Conservation (phyloP, 1,140 invertebrate genomes). For the Pentalonia nigronervosa region DNA sequence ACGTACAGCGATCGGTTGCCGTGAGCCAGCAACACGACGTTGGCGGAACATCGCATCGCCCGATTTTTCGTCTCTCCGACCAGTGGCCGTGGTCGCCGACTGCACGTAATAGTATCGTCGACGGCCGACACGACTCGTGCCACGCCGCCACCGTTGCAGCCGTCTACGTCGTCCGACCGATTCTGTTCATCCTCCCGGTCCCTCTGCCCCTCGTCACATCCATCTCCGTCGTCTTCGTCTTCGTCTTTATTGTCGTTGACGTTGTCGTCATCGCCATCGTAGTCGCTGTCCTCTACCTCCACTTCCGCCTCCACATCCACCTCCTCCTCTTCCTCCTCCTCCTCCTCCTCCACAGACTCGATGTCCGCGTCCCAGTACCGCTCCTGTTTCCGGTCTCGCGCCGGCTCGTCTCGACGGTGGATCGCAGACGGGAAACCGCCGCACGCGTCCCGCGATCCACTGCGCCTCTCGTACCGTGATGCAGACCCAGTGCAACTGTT, state of each 20-base stretch:
- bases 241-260: not conserved
- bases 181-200: not conserved
- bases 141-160: too few relatives aligned
- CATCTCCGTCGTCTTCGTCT: not conserved
- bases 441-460: not conserved
- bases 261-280: not conserved
- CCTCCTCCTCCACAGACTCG: not conserved
- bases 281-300: not conserved
- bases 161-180: not conserved
- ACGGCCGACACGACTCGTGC: too few relatives aligned
- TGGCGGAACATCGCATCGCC: not conserved
- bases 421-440: not conserved
- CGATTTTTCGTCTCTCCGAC: not conserved
- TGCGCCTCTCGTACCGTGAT: not conserved
- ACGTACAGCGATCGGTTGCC: conserved; percentile 26
- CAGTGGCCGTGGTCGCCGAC: not conserved
- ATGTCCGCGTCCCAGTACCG: not conserved
- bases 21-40: conserved; percentile 19
- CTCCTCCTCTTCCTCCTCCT: not conserved
- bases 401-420: not conserved
- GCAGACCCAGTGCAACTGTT: not conserved
- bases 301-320: not conserved
- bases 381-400: not conserved
- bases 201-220: not conserved
- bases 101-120: too few relatives aligned